A percentile compares a stretch with the other conserved stretches of the same genome.
These are phyloP conservation scores for Tipula unca DNA, from an alignment of 2,888 invertebrate species.

Conservation along the genomic window DNA sequence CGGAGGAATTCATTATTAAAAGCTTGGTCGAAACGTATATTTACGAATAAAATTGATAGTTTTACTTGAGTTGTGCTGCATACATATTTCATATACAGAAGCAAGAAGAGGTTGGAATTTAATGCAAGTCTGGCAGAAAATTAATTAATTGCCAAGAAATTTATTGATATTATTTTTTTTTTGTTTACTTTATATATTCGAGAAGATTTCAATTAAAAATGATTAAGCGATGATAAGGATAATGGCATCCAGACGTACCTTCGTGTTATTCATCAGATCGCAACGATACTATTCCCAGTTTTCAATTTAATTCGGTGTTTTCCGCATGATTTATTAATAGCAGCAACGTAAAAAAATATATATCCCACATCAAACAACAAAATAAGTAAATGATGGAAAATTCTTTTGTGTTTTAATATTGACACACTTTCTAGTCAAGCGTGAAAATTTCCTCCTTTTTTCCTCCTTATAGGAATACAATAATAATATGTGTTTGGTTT, in stretches of 20 bases:
- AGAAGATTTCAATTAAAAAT: conserved; percentile 3
- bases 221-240: background rate
- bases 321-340: background rate
- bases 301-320: background rate
- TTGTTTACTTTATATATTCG: background rate
- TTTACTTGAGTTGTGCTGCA: background rate
- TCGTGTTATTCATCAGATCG: background rate
- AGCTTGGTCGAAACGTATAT: background rate
- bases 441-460: background rate
- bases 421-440: background rate
- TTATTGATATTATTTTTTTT: background rate
- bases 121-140: background rate
- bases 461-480: background rate
- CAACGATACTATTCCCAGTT: background rate
- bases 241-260: background rate
- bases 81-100: background rate
- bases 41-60: background rate
- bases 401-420: background rate
- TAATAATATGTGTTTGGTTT: background rate
- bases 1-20: background rate
- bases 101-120: conserved; percentile 8
- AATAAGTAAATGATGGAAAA: background rate
- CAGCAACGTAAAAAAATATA: background rate
- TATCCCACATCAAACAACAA: background rate
- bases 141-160: background rate